Base-by-base conservation (phyloP, 2,888 invertebrate genomes). In the Amphipoea oculea region DNA sequence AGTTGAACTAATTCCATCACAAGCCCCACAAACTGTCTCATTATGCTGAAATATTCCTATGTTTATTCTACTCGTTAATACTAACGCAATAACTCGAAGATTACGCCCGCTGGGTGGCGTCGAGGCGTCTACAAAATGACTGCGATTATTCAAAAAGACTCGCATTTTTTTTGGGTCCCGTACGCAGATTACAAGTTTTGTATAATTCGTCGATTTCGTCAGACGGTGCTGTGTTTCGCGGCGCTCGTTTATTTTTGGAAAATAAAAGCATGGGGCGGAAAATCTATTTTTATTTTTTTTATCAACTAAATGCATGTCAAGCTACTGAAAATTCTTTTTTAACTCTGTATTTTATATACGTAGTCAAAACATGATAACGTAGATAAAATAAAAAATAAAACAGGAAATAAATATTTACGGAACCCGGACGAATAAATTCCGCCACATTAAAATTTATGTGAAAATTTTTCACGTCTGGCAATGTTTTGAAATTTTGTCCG, bases 41-140 rank as follows among this genome's bases (percentile, higher is more conserved):
- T 92, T 91, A 91, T 88, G 85, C 86, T 89, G 89, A 91, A 91
- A 90, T 88, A 90, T 92, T 91, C 89, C 89, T 88, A 93, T 93
- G 93, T 93, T 94, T 94, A 93, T 94, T 94, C 90, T 90, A 89
- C 89, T 91, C 94, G 90, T 92, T 92, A 92, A 92, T 93, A 92
- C 91, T 90, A 90, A 91, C 91, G 92, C 91, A 90, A 93, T 93
- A 93, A 93, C 91, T 92, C 82, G 90, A 91, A 93, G 94, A 94
- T 94, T 94, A 93, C 92, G 90, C 89, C 83, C 88, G 82, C 81
- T 86, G 90, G 88, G 89, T 86, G 86, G 83, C 81, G 90, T 80
- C 84, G 85, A 85, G 87, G 86, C 89, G 88, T 89, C 90, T 88
- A 88, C 90, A 81, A 89, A 94, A 94, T 92, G 90, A 89, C 90